Evolutionary conservation across 2,113 vertebrate species (phyloP).

Genomic region (Propithecus coquereli): DNA sequence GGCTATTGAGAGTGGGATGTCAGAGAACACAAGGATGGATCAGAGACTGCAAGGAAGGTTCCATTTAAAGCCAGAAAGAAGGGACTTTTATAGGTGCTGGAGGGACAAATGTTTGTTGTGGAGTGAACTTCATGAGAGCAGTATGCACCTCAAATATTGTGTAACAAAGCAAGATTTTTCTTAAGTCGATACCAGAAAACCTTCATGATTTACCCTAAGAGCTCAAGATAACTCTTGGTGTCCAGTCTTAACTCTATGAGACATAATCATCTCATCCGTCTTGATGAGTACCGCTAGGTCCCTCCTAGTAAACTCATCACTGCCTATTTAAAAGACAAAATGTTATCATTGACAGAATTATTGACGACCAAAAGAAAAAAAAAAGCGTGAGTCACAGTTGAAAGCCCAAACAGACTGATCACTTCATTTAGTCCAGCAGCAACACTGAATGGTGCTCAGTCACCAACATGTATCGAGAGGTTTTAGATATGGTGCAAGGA

Average conservation of each 20-base stretch:
- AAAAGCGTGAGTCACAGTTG: slow-evolving; percentile 64
- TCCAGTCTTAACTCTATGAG: slow-evolving; percentile 47
- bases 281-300: background rate
- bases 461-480: background rate
- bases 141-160: slow-evolving; percentile 63
- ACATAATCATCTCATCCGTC: background rate
- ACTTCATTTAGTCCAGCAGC: slow-evolving; percentile 53
- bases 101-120: slow-evolving; percentile 29
- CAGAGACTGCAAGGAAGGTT: background rate
- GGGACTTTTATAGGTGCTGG: slow-evolving; percentile 39
- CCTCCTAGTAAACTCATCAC: slow-evolving; percentile 50
- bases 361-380: slow-evolving; percentile 68
- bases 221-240: slow-evolving; percentile 59
- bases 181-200: slow-evolving; percentile 72
- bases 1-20: background rate
- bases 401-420: slow-evolving; percentile 66
- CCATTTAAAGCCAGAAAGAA: background rate
- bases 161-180: slow-evolving; percentile 58
- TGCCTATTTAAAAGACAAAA: slow-evolving; percentile 60
- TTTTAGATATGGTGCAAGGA: background rate
- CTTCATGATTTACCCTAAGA: slow-evolving; percentile 70
- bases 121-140: background rate
- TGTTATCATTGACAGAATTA: slow-evolving; percentile 66
- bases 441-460: background rate
- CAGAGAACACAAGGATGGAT: background rate